Base-by-base conservation (phyloP, 2,888 invertebrate genomes). In the Odiellus spinosus region DNA sequence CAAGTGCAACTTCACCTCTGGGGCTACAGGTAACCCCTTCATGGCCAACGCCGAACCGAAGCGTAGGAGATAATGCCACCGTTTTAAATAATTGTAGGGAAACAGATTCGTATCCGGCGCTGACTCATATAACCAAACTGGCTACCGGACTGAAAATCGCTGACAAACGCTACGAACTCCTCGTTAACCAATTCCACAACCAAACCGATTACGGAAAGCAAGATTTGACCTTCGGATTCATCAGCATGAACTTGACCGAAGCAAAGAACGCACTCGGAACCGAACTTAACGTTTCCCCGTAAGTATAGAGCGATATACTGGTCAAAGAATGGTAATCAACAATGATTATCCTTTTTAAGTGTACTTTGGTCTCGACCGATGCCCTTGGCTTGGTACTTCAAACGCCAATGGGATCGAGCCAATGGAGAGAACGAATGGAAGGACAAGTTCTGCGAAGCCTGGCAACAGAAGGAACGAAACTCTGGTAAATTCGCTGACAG, bases 381-480 rank as follows among this genome's bases (percentile, higher is more conserved):
- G 53, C 91, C 93, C 2, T 68, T 93, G 11, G 87, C 75, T 1
- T 93, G 91, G 91, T 93, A 91, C 64, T 88, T 90, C 62, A 76
- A 75, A 0, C 77, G 81, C 0, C 88, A 90, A 64, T 93, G 91
- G 91, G 79, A 83, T 62, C 70, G 77, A 15, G 64, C 75, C 41
- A 76, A 82, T 58, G 95, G 95, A 0, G 74, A 77, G 48, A 53
- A 51, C 1, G 45, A 46, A 20, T 96, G 95, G 95, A 75, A 87
- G 0, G 74, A 78, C 49, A 69, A 75, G 3, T 73, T 87, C 60
- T 96, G 96, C 65, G 81, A 86, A 64, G 78, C 80, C 57, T 96
- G 95, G 95, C 77, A 88, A 38, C 76, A 78, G 64, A 77, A 79
- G 42, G 88, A 91, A 64, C 73, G 87, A 58, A 77, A 76, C 58